These are phyloP conservation scores for Drosophila mimetica DNA, from an alignment of 2,888 invertebrate species.

Conservation along the genomic window DNA sequence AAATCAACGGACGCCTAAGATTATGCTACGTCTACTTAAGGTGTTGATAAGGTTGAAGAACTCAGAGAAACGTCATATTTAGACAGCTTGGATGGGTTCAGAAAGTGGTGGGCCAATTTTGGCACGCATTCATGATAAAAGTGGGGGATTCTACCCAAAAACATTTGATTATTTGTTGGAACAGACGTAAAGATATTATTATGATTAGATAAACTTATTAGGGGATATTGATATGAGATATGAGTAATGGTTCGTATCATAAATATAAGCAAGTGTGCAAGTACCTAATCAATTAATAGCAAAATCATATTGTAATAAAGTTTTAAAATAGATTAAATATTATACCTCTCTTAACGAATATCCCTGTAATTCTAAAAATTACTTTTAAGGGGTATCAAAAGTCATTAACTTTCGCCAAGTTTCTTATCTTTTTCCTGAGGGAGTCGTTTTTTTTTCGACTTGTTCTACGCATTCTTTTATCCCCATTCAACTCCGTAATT, in stretches of 20 bases:
- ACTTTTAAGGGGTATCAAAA: conserved; percentile 12
- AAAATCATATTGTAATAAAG: no score
- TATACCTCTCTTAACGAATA: no score
- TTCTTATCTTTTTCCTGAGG: conserved; percentile 13
- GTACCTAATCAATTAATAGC: background rate
- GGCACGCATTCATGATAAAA: conserved; percentile 8
- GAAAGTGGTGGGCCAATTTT: conserved; percentile 5
- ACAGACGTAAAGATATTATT: conserved; percentile 1
- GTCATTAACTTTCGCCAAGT: conserved; percentile 10
- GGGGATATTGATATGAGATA: conserved; percentile 4
- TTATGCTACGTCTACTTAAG: conserved; percentile 25
- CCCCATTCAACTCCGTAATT: conserved; percentile 26
- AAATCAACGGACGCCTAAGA: conserved; percentile 21
- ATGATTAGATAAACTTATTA: conserved; percentile 22
- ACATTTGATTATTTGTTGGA: conserved; percentile 9
- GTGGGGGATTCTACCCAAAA: background rate
- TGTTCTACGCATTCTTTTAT: conserved; percentile 33
- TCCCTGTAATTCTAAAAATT: background rate
- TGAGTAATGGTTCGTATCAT: background rate
- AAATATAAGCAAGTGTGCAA: conserved; percentile 1
- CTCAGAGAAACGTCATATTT: background rate
- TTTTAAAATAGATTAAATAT: no score
- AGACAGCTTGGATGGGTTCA: background rate
- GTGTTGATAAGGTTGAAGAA: background rate
- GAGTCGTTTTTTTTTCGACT: conserved; percentile 14